Conservation (phyloP, 2,888 invertebrate species). For the Drosophila neonasuta region DNA sequence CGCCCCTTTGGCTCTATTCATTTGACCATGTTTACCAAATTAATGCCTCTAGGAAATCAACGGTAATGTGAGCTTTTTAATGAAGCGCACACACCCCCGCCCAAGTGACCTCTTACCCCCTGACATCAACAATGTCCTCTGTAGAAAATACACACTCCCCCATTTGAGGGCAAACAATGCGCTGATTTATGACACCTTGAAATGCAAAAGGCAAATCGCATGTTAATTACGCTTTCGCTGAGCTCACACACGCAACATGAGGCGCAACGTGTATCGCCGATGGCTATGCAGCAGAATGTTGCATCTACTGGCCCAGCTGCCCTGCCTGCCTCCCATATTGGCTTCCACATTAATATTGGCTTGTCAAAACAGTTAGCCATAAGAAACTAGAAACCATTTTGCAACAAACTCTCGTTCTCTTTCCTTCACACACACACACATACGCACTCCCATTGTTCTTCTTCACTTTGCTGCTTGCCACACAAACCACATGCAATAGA, state of each 20-base stretch:
- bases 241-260: slow-evolving; percentile 22
- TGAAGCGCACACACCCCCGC: slow-evolving; percentile 24
- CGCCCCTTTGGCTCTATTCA: slow-evolving; percentile 17
- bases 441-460: neutral
- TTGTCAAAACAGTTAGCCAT: slow-evolving; percentile 58
- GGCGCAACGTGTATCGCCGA: neutral
- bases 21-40: slow-evolving; percentile 47
- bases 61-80: slow-evolving; percentile 68
- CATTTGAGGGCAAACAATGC: slow-evolving; percentile 47
- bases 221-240: slow-evolving; percentile 65
- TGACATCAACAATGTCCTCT: neutral
- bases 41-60: slow-evolving; percentile 70
- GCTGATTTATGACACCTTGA: slow-evolving; percentile 73
- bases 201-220: slow-evolving; percentile 72
- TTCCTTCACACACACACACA: neutral
- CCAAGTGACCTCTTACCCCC: neutral
- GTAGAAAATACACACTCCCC: slow-evolving; percentile 32
- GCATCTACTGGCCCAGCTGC: slow-evolving; percentile 19
- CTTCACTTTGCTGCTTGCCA: slow-evolving; percentile 33
- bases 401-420: slow-evolving; percentile 16
- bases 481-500: slow-evolving; percentile 71
- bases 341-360: slow-evolving; percentile 55
- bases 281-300: slow-evolving; percentile 36
- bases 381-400: slow-evolving; percentile 58
- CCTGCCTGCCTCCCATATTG: slow-evolving; percentile 13